Evolutionary conservation across 2,113 vertebrate species (phyloP), one percentile per base, ranked within the genome.

Genomic region (Acrocephalus arundinaceus): DNA sequence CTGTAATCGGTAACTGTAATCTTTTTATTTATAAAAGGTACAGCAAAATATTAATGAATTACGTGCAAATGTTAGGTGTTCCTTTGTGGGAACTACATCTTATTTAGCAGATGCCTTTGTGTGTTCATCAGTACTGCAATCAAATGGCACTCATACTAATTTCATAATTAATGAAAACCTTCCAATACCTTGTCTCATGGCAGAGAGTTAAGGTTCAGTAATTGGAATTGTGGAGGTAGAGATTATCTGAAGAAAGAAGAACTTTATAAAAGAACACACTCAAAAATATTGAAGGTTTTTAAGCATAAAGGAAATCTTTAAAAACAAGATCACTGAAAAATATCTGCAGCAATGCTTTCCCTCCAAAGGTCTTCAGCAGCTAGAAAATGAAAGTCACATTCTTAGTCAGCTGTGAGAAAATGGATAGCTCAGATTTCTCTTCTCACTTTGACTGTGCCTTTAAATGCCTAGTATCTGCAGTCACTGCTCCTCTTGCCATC

Each of bases 11-110:
- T 6, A 45, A 87, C 1, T 39, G 37, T 39, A 39, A 39, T 39
- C 37, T 89, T 22, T 95, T 95, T 94, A 92, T 94, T 95, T 93
- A 78, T 27, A 94, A 94, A 96, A 93, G 13, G 19, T 86, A 93
- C 22, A 95, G 27, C 5, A 93, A 92, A 94, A 84, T 62, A 93
- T 55, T 77, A 67, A 85, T 41, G 0, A 82, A 65, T 57, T 43
- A 71, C 63, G 86, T 65, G 15, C 24, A 59, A 9, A 87, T n/a
- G 51, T 45, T 39, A 77, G 19, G 16, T 43, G 23, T 55, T 86
- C 39, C 52, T 33, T 70, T 67, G 21, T 33, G 18, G 76, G 41
- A 96, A 83, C 41, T 49, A 54, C 35, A 66, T 24, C 13, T 75
- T 37, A 55, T 43, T 84, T 71, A 89, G 61, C 23, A 87, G 43